Evolutionary conservation across 1,140 invertebrate species (phyloP).

Genomic region (Halyomorpha halys): DNA sequence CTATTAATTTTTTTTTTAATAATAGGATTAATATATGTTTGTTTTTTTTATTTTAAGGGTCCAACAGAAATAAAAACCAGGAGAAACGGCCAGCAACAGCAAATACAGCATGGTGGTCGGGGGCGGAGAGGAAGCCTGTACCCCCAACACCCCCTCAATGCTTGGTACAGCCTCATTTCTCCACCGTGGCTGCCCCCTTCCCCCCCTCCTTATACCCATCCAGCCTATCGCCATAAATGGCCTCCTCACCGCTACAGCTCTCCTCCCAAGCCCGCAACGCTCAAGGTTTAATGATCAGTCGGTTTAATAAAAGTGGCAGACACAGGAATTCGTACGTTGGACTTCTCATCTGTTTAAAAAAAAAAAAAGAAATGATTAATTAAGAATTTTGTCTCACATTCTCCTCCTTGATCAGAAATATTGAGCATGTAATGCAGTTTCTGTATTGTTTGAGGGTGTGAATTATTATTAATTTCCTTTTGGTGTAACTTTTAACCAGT

Average conservation of each 20-base stretch:
- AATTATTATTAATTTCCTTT: too few species aligned
- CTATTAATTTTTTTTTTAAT: background rate
- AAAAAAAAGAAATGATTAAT: constrained; percentile 4
- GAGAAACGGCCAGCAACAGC: constrained; percentile 21
- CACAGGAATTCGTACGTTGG: constrained; percentile 1
- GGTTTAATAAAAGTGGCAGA: too few species aligned
- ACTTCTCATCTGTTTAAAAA: constrained; percentile 2
- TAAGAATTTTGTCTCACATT: background rate
- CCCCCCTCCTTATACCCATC: constrained; percentile 29
- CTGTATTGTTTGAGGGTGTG: too few species aligned
- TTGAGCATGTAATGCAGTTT: background rate
- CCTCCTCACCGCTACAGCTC: constrained; percentile 7
- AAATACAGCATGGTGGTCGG: constrained; percentile 13
- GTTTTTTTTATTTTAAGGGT: constrained; percentile 18
- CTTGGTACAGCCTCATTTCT: constrained; percentile 30
- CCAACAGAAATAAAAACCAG: constrained; percentile 19
- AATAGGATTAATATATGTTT: background rate
- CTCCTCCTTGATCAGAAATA: constrained; percentile 17
- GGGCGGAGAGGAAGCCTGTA: background rate
- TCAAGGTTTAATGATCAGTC: constrained; percentile 3
- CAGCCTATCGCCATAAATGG: constrained; percentile 14
- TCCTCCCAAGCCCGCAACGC: background rate
- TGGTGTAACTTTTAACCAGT: too few species aligned
- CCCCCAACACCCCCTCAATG: constrained; percentile 17
- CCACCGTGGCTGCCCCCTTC: constrained; percentile 29